A percentile compares a stretch with the other conserved stretches of the same genome.
These are phyloP conservation scores for Nematopogon swammerdamellus DNA, from an alignment of 2,888 invertebrate genomes.

Conservation along the genomic window DNA sequence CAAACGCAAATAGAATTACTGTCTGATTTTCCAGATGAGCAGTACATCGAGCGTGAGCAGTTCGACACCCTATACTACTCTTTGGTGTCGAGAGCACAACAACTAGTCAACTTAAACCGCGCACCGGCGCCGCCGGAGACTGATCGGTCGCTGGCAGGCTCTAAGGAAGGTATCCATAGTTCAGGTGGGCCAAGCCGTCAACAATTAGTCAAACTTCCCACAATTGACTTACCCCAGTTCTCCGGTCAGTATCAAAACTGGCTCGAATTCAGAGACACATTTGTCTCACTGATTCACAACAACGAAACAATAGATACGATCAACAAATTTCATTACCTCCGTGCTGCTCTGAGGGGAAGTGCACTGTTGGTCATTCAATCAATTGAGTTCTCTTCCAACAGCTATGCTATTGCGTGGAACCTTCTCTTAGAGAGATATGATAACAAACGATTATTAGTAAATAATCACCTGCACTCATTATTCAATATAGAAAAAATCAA, in stretches of 20 bases:
- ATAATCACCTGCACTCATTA: not conserved
- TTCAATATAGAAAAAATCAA: not conserved
- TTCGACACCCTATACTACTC: too few relatives aligned
- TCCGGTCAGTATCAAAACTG: not conserved
- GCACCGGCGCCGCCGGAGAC: not conserved
- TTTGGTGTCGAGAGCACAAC: too few relatives aligned
- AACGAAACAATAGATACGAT: not conserved
- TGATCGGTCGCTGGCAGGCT: not conserved
- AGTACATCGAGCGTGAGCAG: not conserved
- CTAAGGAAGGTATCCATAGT: not conserved
- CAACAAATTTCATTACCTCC: slow-evolving; percentile 3
- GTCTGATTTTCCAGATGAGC: not conserved
- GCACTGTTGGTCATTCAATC: not conserved
- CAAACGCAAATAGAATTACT: not conserved
- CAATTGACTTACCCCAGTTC: not conserved
- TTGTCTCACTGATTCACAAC: not conserved
- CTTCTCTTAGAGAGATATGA: not conserved
- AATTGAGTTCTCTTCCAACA: not conserved
- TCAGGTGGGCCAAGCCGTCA: not conserved
- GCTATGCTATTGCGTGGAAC: slow-evolving; percentile 1
- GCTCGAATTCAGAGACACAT: not conserved
- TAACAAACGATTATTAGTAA: not conserved
- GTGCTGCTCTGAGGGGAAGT: not conserved
- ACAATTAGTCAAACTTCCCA: not conserved
- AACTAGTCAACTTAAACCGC: too few relatives aligned